Evolutionary conservation across 2,113 vertebrate genomes (phyloP), one percentile per base, ranked within the genome.

Genomic region (Corydoras maculifer): DNA sequence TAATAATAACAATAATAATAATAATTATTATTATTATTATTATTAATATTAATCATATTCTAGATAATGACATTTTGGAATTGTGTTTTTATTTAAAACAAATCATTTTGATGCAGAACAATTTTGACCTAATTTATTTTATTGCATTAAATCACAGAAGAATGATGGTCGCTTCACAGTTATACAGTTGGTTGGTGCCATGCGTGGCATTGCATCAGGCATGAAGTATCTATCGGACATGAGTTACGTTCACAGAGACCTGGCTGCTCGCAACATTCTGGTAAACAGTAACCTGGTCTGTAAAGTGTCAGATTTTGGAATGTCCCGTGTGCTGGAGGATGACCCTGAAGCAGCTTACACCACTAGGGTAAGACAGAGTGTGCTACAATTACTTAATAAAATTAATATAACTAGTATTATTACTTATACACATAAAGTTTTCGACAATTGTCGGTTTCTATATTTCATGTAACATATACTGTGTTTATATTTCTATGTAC

Each of bases 161-260:
- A 99, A 99, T 0, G 97, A 99, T 54, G 97, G 97, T 15, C 92
- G 94, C 63, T 99, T 99, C 84, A 99, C 96, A 0, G 93, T 98
- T 69, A 98, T 98, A 81, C 97, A 99, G 91, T 70, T 99, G 84
- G 97, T 99, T 48, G 97, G 97, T 62, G 96, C 98, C 88, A 90
- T 98, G 67, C 92, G 97, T 9, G 97, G 97, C 68, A 95, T 99
- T 0, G 94, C 93, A 10, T 98, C 97, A 0, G 97, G 97, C 25
- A 99, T 99, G 97, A 98, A 98, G 87, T 99, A 98, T 77, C 88
- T 99, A 43, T 96, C 96, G 2, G 97, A 99, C 80, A 98, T 98
- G 97, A 99, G 96, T 81, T 99, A 98, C 2, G 94, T 99, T 13
- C 97, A 99, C 82, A 90, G 97, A 8, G 97, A 99, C 74, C 88